These are phyloP conservation scores for Lepidurus arcticus DNA, from an alignment of 1,140 invertebrate species.

Conservation along the genomic window DNA sequence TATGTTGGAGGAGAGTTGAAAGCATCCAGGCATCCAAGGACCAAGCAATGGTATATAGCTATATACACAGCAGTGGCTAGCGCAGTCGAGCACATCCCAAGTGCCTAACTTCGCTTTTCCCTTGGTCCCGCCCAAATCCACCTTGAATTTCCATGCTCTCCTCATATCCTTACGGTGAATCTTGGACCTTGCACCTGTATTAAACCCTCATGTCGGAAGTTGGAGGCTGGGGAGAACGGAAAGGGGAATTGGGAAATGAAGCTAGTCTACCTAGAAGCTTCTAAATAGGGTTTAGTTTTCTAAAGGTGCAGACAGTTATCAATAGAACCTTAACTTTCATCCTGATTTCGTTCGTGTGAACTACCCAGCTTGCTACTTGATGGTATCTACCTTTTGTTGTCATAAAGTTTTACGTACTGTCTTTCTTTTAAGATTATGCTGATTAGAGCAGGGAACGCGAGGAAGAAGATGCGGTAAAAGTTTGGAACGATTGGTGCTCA, in stretches of 20 bases:
- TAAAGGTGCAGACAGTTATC: not conserved
- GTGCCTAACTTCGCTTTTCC: not conserved
- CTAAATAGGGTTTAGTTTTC: not conserved
- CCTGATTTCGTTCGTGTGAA: not conserved
- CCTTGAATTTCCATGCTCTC: not conserved
- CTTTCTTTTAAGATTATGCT: too few species aligned
- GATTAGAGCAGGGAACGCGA: too few species aligned
- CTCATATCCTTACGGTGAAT: not conserved
- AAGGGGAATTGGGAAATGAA: not conserved
- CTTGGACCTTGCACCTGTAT: not conserved
- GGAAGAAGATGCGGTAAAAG: too few species aligned
- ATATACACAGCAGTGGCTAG: constrained; percentile 2
- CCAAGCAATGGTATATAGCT: not conserved
- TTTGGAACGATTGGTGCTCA: too few species aligned
- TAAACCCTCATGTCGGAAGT: not conserved
- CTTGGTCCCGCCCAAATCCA: not conserved
- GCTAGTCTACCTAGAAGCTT: not conserved
- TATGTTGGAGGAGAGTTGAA: constrained; percentile 7
- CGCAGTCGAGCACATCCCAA: not conserved
- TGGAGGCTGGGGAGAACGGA: constrained; percentile 10
- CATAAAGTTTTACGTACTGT: not conserved
- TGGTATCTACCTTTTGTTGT: not conserved
- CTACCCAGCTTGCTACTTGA: not conserved
- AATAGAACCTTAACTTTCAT: not conserved
- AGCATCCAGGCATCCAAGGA: constrained; percentile 4